A percentile compares a stretch with the other conserved stretches of the same genome.
Conservation (phyloP, 2,888 invertebrate species). For the Lasioglossum villosulum region DNA sequence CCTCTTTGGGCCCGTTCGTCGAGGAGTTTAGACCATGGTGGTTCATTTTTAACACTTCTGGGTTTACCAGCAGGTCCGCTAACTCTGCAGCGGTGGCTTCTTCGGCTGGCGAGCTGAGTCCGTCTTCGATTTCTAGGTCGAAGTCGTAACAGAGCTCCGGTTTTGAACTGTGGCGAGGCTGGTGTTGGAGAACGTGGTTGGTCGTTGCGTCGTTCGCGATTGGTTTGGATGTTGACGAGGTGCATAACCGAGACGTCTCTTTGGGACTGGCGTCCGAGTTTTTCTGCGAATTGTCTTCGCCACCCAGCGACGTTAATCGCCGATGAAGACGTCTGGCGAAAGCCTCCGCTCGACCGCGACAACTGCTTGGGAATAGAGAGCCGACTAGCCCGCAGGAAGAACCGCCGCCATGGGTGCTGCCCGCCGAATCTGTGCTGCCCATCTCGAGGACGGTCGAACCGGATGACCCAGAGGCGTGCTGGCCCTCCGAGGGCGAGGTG, state of each 20-base stretch:
- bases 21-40: conserved; percentile 83
- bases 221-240: conserved; percentile 59
- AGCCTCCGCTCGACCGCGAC: conserved; percentile 92
- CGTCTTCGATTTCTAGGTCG: conserved; percentile 85
- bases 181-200: conserved; percentile 82
- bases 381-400: conserved; percentile 80
- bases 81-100: conserved; percentile 85
- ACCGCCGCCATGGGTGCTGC: conserved; percentile 83
- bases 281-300: conserved; percentile 79
- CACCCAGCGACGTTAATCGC: conserved; percentile 90
- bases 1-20: conserved; percentile 85
- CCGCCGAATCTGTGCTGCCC: conserved; percentile 80
- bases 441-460: conserved; percentile 69
- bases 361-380: conserved; percentile 87
- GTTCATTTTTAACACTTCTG: conserved; percentile 71
- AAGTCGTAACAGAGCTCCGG: conserved; percentile 81
- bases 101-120: conserved; percentile 90
- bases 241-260: conserved; percentile 78
- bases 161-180: conserved; percentile 85
- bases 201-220: conserved; percentile 76
- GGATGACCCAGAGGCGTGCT: conserved; percentile 57
- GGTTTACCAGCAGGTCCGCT: conserved; percentile 81
- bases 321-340: conserved; percentile 92
- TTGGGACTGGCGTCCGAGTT: conserved; percentile 63
- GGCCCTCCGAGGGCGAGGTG: conserved; percentile 65